These are phyloP conservation scores for Nibea albiflora DNA, from an alignment of 2,113 vertebrate genomes.

Conservation along the genomic window DNA sequence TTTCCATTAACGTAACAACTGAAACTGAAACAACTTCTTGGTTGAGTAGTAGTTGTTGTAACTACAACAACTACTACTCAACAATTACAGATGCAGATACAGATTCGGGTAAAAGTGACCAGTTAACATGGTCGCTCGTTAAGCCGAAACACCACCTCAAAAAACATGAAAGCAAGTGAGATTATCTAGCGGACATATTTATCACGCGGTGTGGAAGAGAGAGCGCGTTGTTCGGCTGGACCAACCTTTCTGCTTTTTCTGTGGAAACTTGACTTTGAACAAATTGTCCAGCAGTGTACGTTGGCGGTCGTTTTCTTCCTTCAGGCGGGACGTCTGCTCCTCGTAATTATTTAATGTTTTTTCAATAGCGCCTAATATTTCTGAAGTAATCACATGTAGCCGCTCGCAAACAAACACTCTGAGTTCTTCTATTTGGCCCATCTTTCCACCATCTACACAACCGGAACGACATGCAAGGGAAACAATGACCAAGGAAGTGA, in stretches of 20 bases:
- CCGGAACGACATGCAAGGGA: neutral
- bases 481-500: neutral
- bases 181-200: neutral
- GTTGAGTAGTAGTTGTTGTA: no score
- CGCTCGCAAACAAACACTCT: conserved; percentile 31
- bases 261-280: conserved; percentile 10
- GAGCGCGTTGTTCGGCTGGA: neutral
- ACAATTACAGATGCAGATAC: no score
- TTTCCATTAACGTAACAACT: no score
- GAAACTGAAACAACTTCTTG: no score
- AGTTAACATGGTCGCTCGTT: no score
- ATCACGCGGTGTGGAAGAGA: neutral
- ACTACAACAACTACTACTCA: no score
- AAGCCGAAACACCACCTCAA: no score
- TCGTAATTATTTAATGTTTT: conserved; percentile 33
- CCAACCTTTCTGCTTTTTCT: neutral
- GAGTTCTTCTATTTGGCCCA: conserved; percentile 17
- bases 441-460: neutral
- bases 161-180: neutral
- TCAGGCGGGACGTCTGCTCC: conserved; percentile 5
- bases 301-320: conserved; percentile 37
- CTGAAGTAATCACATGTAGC: neutral
- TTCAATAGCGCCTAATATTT: conserved; percentile 29
- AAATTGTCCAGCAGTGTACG: conserved; percentile 42
- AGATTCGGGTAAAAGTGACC: no score